phyloP scores from a whole-genome alignment of 2,888 invertebrate species.

The Cantharis rufa region DNA sequence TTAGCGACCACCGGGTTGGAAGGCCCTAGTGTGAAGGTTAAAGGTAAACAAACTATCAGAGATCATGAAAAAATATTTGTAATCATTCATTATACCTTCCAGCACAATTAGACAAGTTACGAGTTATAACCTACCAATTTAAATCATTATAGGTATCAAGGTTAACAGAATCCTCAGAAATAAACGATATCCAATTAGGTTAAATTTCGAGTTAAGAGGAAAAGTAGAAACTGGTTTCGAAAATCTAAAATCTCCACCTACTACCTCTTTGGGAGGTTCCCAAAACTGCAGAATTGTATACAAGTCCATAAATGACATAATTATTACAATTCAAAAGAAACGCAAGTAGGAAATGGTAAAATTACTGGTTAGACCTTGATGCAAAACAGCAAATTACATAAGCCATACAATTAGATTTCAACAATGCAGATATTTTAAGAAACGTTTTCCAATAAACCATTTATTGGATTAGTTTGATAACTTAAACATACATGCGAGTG shows the following conservation, averaged over 20 bases:
- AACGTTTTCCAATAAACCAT: background rate
- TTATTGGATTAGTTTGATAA: background rate
- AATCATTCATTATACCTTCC: background rate
- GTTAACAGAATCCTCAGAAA: background rate
- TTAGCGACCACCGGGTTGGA: background rate
- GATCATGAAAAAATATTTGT: too few species aligned
- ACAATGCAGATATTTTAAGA: background rate
- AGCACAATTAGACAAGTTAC: background rate
- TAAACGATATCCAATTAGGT: background rate
- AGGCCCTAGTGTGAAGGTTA: slow-evolving; percentile 14
- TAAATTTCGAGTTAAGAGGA: background rate
- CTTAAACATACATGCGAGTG: background rate
- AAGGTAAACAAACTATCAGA: slow-evolving; percentile 16
- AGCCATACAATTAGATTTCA: background rate
- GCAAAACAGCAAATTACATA: background rate
- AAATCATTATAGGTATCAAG: background rate
- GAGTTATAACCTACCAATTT: slow-evolving; percentile 2
- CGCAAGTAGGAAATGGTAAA: background rate
- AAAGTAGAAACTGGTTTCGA: background rate
- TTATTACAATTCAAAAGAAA: background rate
- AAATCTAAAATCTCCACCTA: background rate
- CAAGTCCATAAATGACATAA: background rate
- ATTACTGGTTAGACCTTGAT: background rate
- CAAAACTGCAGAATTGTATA: background rate
- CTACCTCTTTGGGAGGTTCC: background rate